Evolutionary conservation across 2,797 vertebrate species (phyloP), one percentile per base, ranked within the genome.

Genomic region (Sebastes alutus): DNA sequence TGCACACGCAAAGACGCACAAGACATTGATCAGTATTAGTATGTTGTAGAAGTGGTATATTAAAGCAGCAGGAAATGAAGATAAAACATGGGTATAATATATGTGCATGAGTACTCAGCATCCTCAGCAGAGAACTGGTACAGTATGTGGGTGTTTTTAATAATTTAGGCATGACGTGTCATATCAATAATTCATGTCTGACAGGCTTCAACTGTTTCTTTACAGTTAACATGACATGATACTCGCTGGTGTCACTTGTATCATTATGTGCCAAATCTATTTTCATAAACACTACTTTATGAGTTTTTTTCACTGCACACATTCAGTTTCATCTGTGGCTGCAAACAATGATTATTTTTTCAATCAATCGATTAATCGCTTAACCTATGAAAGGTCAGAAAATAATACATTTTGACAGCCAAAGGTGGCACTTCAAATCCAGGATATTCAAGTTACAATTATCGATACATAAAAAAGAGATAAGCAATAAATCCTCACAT

Each of bases 171-270:
- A 55, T 23, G 42, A 46, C 14, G 49, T 29, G 30, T 32, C 11
- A 14, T n/a, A 76, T 81, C 68, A 74, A 75, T 87, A 61, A 71
- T 71, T 83, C 65, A 79, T 60, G 75, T 62, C 60, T 63, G 65
- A 59, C 49, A 74, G 81, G 49, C 69, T 65, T 68, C 22, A 46
- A 27, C 55, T 10, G 27, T 68, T 81, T 77, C 10, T 33, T 80
- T 69, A 61, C 46, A 71, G 49, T 12, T 35, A 38, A 22, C 23
- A 42, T 32, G 29, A 52, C 3, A 14, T n/a, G 5, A 70, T 25
- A 70, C 8, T 33, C 7, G 1, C 8, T 7, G 1, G 27, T 32
- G 35, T 25, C 54, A 2, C 3, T 18, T 25, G 29, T 42, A 42
- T 42, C 38, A 42, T 42, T 42, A 42, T 30, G 16, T 60, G 1